Conservation (phyloP, 2,888 invertebrate genomes). For the Leptinotarsa juncta region DNA sequence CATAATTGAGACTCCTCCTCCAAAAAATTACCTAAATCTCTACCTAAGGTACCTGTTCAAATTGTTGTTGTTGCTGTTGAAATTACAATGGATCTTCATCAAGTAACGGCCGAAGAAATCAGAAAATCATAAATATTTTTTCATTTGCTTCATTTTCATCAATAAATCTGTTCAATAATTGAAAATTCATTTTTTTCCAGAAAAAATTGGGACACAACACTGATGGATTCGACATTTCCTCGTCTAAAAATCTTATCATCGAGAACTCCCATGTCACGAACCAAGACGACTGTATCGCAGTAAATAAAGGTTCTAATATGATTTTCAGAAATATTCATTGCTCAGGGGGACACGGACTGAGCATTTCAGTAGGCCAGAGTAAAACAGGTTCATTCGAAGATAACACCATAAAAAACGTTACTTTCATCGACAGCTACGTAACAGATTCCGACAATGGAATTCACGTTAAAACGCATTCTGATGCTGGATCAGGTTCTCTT, state of each 20-base stretch:
- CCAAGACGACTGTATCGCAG: conserved; percentile 47
- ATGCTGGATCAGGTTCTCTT: conserved; percentile 39
- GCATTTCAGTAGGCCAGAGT: conserved; percentile 43
- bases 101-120: too few species aligned
- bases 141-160: too few species aligned
- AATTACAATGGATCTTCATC: too few species aligned
- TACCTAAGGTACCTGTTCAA: too few species aligned
- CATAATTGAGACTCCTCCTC: too few species aligned
- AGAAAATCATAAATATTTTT: too few species aligned
- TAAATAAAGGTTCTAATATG: conserved; percentile 42
- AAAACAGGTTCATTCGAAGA: conserved; percentile 28
- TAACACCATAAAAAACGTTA: conserved; percentile 40
- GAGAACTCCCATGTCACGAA: conserved; percentile 37
- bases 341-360: conserved; percentile 45
- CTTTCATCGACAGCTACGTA: conserved; percentile 33
- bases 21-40: too few species aligned
- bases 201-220: conserved; percentile 44
- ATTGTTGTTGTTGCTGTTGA: too few species aligned
- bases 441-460: conserved; percentile 42
- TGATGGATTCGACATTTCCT: conserved; percentile 45
- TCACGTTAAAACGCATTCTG: conserved; percentile 46
- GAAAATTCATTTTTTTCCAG: background rate
- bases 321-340: conserved; percentile 39
- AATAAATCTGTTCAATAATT: too few species aligned
- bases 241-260: conserved; percentile 31